Conservation (phyloP, 2,113 vertebrate genomes). For the Siniperca chuatsi region DNA sequence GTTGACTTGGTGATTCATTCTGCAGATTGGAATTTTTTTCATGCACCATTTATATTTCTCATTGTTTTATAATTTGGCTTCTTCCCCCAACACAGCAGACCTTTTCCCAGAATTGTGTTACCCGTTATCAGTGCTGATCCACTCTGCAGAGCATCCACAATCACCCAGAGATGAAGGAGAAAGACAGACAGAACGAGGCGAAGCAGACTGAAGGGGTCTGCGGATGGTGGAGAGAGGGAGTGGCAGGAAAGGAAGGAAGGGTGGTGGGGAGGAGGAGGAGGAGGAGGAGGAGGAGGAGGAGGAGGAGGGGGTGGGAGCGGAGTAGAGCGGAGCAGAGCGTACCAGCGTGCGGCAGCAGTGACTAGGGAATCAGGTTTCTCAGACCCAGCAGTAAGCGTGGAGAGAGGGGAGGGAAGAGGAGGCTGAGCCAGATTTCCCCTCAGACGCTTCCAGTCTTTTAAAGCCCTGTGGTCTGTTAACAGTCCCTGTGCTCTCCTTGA, state of each 20-base stretch:
- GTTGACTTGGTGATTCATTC: not conserved
- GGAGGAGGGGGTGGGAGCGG: constrained; percentile 36
- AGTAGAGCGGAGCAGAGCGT: constrained; percentile 18
- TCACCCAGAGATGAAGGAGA: constrained; percentile 1
- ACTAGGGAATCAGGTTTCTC: constrained; percentile 70
- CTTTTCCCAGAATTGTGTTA: constrained; percentile 48
- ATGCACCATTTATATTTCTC: not conserved
- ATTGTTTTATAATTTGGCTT: constrained; percentile 34
- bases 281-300: constrained; percentile 37
- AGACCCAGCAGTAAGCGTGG: constrained; percentile 30
- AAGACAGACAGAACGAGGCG: not conserved
- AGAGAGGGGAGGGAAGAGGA: constrained; percentile 38
- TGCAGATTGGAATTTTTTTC: not conserved
- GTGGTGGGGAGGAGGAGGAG: not conserved
- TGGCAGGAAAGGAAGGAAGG: constrained; percentile 49
- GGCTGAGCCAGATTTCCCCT: constrained; percentile 50
- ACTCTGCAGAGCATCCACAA: constrained; percentile 16
- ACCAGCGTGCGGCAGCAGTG: constrained; percentile 56
- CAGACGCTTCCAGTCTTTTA: constrained; percentile 57
- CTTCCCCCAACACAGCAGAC: not conserved
- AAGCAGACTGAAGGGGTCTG: constrained; percentile 10
- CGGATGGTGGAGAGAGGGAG: constrained; percentile 39
- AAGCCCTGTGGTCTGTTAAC: constrained; percentile 39
- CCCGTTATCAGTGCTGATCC: constrained; percentile 27
- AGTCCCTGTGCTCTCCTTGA: constrained; percentile 35